Evolutionary conservation across 2,113 vertebrate genomes (phyloP), one percentile per base, ranked within the genome.

Genomic region (Lampris incognitus): DNA sequence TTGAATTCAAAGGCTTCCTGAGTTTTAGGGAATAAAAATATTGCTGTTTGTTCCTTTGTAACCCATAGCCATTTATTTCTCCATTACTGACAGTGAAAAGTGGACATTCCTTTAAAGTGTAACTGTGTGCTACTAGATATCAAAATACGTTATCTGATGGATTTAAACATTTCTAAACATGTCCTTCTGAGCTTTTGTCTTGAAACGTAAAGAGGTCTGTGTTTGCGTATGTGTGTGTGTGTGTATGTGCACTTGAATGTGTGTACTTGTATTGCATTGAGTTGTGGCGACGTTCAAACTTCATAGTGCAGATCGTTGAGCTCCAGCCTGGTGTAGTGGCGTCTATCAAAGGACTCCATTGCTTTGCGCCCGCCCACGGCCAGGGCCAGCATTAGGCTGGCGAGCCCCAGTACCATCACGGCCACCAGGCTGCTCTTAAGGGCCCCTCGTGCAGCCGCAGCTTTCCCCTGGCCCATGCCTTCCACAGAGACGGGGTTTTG

Each of bases 221-320:
- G 51, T 5, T 57, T 9, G 36, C 36, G 11, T 4, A 50, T 69
- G 64, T 11, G 6, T 38, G 37, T 46, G 11, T 56, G 40, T n/a
- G n/a, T 24, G n/a, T 37, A 8, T 49, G 44, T 62, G 59, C 24
- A 24, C 24, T 24, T 67, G 11, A 5, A n/a, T 63, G 8, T 55
- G 9, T 42, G n/a, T 40, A 5, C 60, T 36, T 39, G 36, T 49
- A 7, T 41, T 42, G 46, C 10, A 5, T 63, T 49, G 39, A 1
- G 44, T 46, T 4, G 10, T 10, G 13, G 2, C 9, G 51, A 3
- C 5, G 10, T 11, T 90, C 69, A 95, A 63, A 94, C 91, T 76
- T 94, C 94, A 0, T 94, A 95, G 86, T 95, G 93, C 46, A 95
- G 90, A 69, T 95, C 94, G 6, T 94, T 94, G 7, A 95, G 94